Conservation (phyloP, 2,888 invertebrate species). For the Polylopha cassiicola region DNA sequence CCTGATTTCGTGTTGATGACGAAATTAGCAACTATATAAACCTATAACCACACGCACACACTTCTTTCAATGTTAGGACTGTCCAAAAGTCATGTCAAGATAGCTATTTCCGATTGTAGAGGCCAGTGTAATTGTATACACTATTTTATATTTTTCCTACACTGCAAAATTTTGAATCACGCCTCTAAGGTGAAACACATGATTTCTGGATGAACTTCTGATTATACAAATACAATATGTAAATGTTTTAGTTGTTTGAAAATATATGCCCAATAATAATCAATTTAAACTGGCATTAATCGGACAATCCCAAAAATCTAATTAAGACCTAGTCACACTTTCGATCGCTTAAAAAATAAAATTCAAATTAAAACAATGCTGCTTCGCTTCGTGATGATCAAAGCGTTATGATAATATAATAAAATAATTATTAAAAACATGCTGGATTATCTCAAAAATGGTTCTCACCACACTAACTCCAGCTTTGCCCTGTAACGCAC, state of each 20-base stretch:
- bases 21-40: neutral
- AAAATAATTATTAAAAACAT: constrained; percentile 42
- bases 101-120: too few species aligned
- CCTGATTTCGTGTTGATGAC: too few species aligned
- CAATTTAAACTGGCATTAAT: too few species aligned
- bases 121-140: too few species aligned
- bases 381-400: constrained; percentile 10
- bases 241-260: too few species aligned
- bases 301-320: constrained; percentile 5
- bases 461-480: constrained; percentile 69
- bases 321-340: constrained; percentile 16
- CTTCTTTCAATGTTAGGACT: constrained; percentile 12
- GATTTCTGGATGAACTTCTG: too few species aligned
- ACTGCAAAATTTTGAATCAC: too few species aligned
- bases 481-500: constrained; percentile 62
- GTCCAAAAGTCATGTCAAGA: constrained; percentile 1
- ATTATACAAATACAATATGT: too few species aligned
- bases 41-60: constrained; percentile 15
- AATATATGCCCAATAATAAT: too few species aligned
- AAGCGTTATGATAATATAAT: constrained; percentile 21
- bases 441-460: constrained; percentile 49
- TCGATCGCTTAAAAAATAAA: constrained; percentile 10
- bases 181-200: too few species aligned
- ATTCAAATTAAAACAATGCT: constrained; percentile 7
- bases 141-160: too few species aligned